A percentile compares a stretch with the other conserved stretches of the same genome.
Evolutionary conservation across 2,888 invertebrate genomes (phyloP).

Genomic region (Chloroclystis v-ata): DNA sequence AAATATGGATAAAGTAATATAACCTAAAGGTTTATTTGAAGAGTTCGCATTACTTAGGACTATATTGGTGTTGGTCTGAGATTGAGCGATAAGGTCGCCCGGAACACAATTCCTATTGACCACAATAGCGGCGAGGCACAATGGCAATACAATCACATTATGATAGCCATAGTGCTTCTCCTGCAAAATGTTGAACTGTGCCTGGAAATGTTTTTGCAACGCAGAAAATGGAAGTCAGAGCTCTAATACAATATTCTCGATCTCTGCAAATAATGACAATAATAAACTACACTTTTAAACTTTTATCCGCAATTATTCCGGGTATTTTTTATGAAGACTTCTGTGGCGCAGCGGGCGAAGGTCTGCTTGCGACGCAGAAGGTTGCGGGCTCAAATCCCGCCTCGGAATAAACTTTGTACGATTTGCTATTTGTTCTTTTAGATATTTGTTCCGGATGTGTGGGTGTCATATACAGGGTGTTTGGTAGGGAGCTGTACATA

Average conservation of each 20-base stretch:
- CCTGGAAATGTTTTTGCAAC: constrained; percentile 11
- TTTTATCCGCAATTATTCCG: too few relatives aligned
- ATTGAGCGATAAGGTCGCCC: constrained; percentile 29
- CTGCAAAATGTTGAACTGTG: constrained; percentile 5
- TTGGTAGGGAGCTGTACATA: too few relatives aligned
- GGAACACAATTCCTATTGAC: constrained; percentile 28
- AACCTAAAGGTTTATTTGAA: constrained; percentile 23
- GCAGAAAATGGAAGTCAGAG: not conserved
- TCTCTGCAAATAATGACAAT: too few relatives aligned
- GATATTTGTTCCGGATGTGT: too few relatives aligned
- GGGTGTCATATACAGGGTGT: too few relatives aligned
- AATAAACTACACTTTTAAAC: too few relatives aligned
- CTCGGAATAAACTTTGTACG: too few relatives aligned
- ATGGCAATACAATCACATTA: constrained; percentile 33
- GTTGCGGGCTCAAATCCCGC: too few relatives aligned
- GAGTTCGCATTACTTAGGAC: constrained; percentile 26
- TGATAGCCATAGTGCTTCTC: constrained; percentile 19
- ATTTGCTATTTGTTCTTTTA: too few relatives aligned
- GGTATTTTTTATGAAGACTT: too few relatives aligned
- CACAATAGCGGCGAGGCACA: constrained; percentile 27
- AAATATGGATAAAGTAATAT: constrained; percentile 18
- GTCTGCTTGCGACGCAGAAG: too few relatives aligned
- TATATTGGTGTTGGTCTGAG: constrained; percentile 25
- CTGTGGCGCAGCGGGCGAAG: too few relatives aligned
- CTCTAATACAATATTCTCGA: not conserved